Evolutionary conservation across 2,797 vertebrate genomes (phyloP), one percentile per base, ranked within the genome.

Genomic region (Psittacula derbiana): DNA sequence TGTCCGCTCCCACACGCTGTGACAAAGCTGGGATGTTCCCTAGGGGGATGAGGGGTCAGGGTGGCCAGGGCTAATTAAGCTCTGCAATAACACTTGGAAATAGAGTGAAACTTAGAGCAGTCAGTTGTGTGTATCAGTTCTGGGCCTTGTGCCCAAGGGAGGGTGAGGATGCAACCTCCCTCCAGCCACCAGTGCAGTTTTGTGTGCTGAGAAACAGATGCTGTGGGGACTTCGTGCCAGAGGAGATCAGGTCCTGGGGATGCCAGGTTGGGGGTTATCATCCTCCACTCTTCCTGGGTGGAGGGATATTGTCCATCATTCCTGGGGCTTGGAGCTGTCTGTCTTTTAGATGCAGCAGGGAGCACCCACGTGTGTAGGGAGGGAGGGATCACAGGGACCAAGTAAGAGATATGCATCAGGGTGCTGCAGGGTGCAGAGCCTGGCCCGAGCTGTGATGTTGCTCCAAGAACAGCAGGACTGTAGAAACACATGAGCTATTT

Each of bases 1-100:
- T 4, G 8, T 23, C 24, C 0, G 0, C 10, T 88, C 38, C 46
- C 53, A n/a, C 13, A 1, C 0, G 4, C 50, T 72, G 47, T 71
- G 85, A 79, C 43, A 81, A 58, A 83, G 36, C 46, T 80, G 75
- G 44, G 49, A 40, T 92, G 74, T 79, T 75, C 90, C 55, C 64
- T 80, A 60, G 67, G 40, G 30, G 25, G 30, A 52, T 62, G 55
- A 60, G 65, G 93, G 60, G 46, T 87, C 66, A 52, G 58, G 3
- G 27, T 43, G 60, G 30, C 17, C 72, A 74, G 52, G 58, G 41
- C 41, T 91, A 6, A 55, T 61, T 79, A 28, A 72, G 38, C 21
- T 69, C 28, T 20, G 6, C 6, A 44, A 40, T 33, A 83, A 30
- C 27, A 80, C 23, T 61, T 47, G 53, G 47, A 86, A 92, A 83